phyloP scores from a whole-genome alignment of 2,888 invertebrate genomes.

The Sarcophaga carnaria region DNA sequence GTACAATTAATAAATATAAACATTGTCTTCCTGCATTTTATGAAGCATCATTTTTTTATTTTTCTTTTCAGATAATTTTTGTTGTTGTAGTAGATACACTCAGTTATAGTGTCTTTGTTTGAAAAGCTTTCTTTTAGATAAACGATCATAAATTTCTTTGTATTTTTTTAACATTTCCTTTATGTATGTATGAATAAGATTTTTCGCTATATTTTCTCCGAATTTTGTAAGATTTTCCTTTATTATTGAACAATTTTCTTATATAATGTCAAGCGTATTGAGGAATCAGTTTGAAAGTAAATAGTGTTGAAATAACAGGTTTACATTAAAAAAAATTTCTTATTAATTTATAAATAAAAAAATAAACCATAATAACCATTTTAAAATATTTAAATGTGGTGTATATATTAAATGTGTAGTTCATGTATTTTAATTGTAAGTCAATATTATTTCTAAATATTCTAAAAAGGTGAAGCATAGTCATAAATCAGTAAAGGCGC shows the following conservation, averaged over 20 bases:
- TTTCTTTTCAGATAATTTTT: background rate
- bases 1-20: background rate
- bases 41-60: background rate
- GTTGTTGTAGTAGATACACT: too few relatives aligned
- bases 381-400: background rate
- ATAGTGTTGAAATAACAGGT: constrained; percentile 70
- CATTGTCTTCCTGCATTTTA: constrained; percentile 7
- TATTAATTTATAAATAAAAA: background rate
- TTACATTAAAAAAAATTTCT: constrained; percentile 45
- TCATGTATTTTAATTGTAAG: constrained; percentile 30
- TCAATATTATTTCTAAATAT: background rate
- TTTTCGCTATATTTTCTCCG: background rate
- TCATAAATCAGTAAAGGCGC: too few relatives aligned
- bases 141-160: background rate
- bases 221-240: background rate
- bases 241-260: constrained; percentile 23
- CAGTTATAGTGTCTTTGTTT: background rate
- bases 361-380: constrained; percentile 14
- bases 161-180: background rate
- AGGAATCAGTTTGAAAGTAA: constrained; percentile 66
- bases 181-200: background rate
- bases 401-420: constrained; percentile 42
- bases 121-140: background rate
- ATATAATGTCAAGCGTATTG: background rate
- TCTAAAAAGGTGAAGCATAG: too few relatives aligned